Percentiles rank a stretch among this genome's conserved stretches.
These are phyloP conservation scores for Cliona cf. orientalis DNA, from an alignment of 37 sponge, comb jelly and placozoan genomes.

Conservation along the genomic window DNA sequence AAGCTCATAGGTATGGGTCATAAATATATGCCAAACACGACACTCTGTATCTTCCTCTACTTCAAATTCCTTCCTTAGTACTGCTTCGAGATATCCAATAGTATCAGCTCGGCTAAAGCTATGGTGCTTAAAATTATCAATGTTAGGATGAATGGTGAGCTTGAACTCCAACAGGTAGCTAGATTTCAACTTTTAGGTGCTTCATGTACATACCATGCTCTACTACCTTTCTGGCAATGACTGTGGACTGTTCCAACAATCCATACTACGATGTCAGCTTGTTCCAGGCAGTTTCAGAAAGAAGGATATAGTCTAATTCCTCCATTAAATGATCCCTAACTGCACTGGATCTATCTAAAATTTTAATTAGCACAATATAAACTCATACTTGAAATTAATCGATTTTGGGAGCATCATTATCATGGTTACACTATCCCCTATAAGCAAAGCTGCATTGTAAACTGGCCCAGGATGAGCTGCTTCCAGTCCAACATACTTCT, in stretches of 20 bases:
- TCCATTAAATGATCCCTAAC: slow-evolving; percentile 83
- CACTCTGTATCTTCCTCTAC: too few species aligned
- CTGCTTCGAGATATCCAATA: too few species aligned
- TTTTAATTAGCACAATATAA: too few species aligned
- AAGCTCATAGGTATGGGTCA: too few species aligned
- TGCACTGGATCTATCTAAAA: slow-evolving; percentile 24
- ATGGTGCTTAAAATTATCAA: slow-evolving; percentile 31
- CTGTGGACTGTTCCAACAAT: slow-evolving; percentile 18
- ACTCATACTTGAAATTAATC: background rate
- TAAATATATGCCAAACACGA: too few species aligned
- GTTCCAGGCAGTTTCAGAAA: slow-evolving; percentile 74
- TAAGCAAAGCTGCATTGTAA: slow-evolving; percentile 84
- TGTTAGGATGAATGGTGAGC: slow-evolving; percentile 62
- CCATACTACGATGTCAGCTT: slow-evolving; percentile 76
- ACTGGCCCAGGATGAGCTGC: slow-evolving; percentile 90
- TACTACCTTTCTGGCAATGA: slow-evolving; percentile 70
- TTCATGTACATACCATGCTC: slow-evolving; percentile 84
- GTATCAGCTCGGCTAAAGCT: slow-evolving; percentile 77
- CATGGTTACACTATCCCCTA: slow-evolving; percentile 38
- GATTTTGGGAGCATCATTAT: too few species aligned
- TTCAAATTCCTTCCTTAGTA: too few species aligned
- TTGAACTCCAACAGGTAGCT: slow-evolving; percentile 81
- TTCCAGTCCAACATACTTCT: slow-evolving; percentile 52
- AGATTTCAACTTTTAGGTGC: slow-evolving; percentile 91
- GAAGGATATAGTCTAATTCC: slow-evolving; percentile 76